phyloP scores from a whole-genome alignment of 2,797 vertebrate genomes.

The Diceros bicornis region DNA sequence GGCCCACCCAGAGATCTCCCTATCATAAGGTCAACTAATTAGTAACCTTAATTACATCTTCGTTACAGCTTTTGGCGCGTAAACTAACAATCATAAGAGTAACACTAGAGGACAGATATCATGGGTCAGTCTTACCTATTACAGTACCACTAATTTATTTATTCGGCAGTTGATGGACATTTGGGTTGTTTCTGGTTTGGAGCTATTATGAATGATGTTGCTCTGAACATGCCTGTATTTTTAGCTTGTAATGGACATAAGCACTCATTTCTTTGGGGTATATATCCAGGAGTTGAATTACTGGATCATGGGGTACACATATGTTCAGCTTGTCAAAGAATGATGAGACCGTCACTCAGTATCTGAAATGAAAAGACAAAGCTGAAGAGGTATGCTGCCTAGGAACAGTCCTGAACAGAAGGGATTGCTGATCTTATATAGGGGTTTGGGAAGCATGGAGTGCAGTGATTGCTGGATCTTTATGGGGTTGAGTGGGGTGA shows the following conservation, averaged over 20 bases:
- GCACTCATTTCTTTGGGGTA: background rate
- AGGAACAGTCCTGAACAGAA: background rate
- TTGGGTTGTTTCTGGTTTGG: background rate
- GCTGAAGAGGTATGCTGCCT: background rate
- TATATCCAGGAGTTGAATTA: background rate
- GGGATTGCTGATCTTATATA: background rate
- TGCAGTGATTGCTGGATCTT: background rate
- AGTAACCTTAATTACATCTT: conserved; percentile 3
- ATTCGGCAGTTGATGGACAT: background rate
- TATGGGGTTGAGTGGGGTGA: background rate
- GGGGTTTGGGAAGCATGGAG: background rate
- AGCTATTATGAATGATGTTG: background rate
- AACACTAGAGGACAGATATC: background rate
- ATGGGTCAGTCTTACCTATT: background rate
- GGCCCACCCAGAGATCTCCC: background rate
- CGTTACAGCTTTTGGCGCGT: background rate
- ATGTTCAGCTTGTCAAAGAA: background rate
- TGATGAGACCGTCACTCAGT: background rate
- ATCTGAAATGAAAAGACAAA: background rate
- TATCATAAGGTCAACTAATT: background rate
- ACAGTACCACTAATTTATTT: background rate
- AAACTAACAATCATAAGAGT: background rate
- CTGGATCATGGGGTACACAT: background rate
- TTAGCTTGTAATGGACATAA: background rate
- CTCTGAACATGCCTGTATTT: background rate